Evolutionary conservation across 2,113 vertebrate species (phyloP), one percentile per base, ranked within the genome.

Genomic region (Pipa parva): DNA sequence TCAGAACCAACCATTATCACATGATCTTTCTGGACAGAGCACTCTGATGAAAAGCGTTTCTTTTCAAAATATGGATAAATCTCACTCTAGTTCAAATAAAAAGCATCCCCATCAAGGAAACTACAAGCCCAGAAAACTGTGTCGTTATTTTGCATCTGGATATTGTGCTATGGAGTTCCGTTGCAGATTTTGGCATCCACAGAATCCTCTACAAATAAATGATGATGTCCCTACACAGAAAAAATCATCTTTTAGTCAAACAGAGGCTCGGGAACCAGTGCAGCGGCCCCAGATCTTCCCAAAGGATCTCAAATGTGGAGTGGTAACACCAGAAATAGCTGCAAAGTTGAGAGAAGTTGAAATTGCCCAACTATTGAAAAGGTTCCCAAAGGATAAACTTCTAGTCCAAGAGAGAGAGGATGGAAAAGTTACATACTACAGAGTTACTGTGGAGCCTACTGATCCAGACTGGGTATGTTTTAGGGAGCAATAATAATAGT

Each of bases 401-500:
- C 88, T 91, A 11, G 61, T 87, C 64, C 90, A 91, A 73, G 87
- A 91, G 52, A 72, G 82, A 52, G 79, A 85, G 51, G 86, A 89
- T 36, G 85, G 88, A 50, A 79, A 83, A 66, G 52, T 89, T 11
- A 87, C 85, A 1, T 89, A 85, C 71, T 91, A 89, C 79, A 78
- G 90, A 51, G 57, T 56, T 2, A 74, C 78, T 15, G 83, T 91
- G 4, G 72, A 77, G 59, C 77, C 87, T 33, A 86, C 87, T 0
- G 90, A 91, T 74, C 90, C 90, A 55, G 89, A 91, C 73, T 91
- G 89, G 89, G 89, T 90, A 79, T 77, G 63, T 10, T 15, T 15
- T 51, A 2, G 22, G 24, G 12, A 15, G 5, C 4, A 29, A n/a
- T n/a, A n/a, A n/a, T n/a, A n/a, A n/a, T n/a, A n/a, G n/a, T n/a